Base-by-base conservation (phyloP, 2,888 invertebrate species). In the Drosophila picticornis region DNA sequence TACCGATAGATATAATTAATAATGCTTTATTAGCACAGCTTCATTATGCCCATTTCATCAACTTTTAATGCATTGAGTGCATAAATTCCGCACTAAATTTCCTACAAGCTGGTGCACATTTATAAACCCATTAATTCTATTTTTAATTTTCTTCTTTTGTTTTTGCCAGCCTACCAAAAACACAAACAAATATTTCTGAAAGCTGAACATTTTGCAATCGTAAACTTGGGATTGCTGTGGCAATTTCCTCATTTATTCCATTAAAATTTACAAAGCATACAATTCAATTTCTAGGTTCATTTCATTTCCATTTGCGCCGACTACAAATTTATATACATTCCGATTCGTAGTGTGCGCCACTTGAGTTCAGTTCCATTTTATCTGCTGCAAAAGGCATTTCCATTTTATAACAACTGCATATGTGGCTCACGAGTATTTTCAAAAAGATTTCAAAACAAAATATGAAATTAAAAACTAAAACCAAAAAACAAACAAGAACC, bases 291-390 rank as follows among this genome's bases (percentile, higher is more conserved):
- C 36, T 36, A 67, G 67, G 61, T 52, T 62, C 71, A 80, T 75
- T 75, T 80, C 53, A 61, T 55, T 80, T 80, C 67, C 76, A 75
- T 80, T 78, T 71, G 70, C 70, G 70, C 34, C 32, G 51, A 25
- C 55, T 63, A 57, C 46, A 67, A 58, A 64, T 65, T 52, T 31
- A 27, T n/a, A 46, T 46, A 22, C 7, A 25, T 46, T 16, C 46
- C 46, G 46, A 65, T 62, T 60, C 58, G 60, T 43, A 38, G 36
- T 40, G 55, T 53, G 60, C 48, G 36, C 66, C 75, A 77, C 75
- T 79, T 75, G 75, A 77, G 69, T 48, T 46, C 4, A 10, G 59
- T 65, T 59, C 53, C 43, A 25, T 46, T 48, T 74, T 74, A 78
- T 65, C 68, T 62, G 29, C 51, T 40, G 68, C 51, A 51, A 51